Conservation (phyloP, 2,797 vertebrate genomes). For the Pipistrellus pygmaeus region DNA sequence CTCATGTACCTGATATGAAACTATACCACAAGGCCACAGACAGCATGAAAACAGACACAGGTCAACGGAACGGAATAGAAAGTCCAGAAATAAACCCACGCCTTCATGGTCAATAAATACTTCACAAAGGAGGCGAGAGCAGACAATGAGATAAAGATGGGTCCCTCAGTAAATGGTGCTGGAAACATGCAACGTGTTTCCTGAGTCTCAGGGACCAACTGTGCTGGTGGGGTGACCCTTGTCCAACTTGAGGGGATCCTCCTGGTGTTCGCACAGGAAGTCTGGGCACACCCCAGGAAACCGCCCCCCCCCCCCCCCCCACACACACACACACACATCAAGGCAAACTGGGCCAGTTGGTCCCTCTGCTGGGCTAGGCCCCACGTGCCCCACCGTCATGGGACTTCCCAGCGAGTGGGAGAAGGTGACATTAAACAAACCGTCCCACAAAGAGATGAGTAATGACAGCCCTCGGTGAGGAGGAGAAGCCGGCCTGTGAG, state of each 20-base stretch:
- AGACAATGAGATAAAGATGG: not conserved
- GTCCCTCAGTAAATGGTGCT: not conserved
- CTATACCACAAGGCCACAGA: not conserved
- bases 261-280: not conserved
- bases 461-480: not conserved
- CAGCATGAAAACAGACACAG: not conserved
- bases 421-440: not conserved
- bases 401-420: not conserved
- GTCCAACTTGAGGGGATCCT: not conserved
- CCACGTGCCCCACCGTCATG: not conserved
- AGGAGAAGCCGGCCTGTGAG: not conserved
- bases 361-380: not conserved
- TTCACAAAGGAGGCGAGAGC: not conserved
- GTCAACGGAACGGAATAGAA: not conserved
- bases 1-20: not conserved
- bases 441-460: not conserved
- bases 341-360: not conserved
- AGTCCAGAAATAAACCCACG: not conserved
- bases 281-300: not conserved
- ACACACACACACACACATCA: no score
- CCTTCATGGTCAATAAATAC: not conserved
- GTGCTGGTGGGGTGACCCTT: not conserved
- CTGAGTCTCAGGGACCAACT: not conserved
- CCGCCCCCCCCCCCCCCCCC: fast-evolving
- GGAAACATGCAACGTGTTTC: not conserved